These are phyloP conservation scores for Decapterus maruadsi DNA, from an alignment of 2,797 vertebrate genomes.

Conservation along the genomic window DNA sequence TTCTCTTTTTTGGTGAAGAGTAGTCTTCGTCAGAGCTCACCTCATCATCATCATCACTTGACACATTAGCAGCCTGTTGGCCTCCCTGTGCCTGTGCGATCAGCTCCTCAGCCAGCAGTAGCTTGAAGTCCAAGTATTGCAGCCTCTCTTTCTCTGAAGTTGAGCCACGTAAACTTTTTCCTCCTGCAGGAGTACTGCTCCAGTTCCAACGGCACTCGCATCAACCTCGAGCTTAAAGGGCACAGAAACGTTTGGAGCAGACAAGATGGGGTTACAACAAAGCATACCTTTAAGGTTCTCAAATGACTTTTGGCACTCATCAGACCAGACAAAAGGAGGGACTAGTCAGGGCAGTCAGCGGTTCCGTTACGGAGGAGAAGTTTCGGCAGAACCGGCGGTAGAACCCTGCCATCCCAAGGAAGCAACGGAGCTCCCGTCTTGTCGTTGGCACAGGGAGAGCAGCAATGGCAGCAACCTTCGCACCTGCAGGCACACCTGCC, in stretches of 20 bases:
- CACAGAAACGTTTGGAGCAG: background rate
- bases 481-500: background rate
- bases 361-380: background rate
- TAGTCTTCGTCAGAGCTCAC: too few relatives aligned
- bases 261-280: background rate
- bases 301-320: too few relatives aligned
- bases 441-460: background rate
- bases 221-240: background rate
- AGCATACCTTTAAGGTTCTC: background rate
- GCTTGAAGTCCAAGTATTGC: too few relatives aligned
- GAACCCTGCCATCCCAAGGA: background rate
- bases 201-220: too few relatives aligned
- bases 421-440: background rate
- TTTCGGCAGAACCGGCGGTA: background rate
- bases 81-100: too few relatives aligned
- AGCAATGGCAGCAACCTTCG: background rate
- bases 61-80: too few relatives aligned
- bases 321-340: background rate
- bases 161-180: too few relatives aligned
- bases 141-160: too few relatives aligned
- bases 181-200: background rate
- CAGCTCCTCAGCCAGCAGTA: too few relatives aligned
- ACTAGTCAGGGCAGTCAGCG: background rate
- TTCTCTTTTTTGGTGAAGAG: too few relatives aligned
- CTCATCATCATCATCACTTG: too few relatives aligned